phyloP scores from a whole-genome alignment of 2,113 vertebrate genomes.

The Syngnathoides biaculeatus region DNA sequence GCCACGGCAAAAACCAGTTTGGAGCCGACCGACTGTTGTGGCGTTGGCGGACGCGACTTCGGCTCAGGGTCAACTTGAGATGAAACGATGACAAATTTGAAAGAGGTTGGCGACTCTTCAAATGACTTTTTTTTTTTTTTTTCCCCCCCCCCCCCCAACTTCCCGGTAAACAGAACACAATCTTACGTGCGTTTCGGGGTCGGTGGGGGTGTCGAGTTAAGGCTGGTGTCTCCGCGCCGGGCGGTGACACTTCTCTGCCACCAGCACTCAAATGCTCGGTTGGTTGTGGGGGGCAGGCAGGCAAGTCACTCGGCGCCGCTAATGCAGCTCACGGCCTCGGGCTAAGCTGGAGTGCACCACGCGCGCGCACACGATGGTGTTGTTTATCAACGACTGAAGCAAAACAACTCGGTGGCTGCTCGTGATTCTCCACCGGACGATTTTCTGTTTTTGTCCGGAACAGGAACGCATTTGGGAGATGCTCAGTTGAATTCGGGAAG shows the following conservation, averaged over 20 bases:
- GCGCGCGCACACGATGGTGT: slow-evolving; percentile 29
- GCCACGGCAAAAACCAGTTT: too few species aligned
- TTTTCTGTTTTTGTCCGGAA: slow-evolving; percentile 15
- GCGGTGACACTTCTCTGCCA: slow-evolving; percentile 68
- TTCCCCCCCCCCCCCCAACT: too few species aligned
- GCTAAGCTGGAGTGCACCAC: slow-evolving; percentile 55
- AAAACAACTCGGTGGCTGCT: slow-evolving; percentile 36
- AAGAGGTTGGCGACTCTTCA: not conserved
- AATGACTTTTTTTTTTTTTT: slow-evolving; percentile 8
- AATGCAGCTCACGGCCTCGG: slow-evolving; percentile 69
- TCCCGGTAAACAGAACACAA: slow-evolving; percentile 34
- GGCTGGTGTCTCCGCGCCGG: slow-evolving; percentile 28
- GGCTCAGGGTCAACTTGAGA: not conserved
- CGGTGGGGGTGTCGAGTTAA: slow-evolving; percentile 25
- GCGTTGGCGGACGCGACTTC: not conserved
- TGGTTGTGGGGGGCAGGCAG: slow-evolving; percentile 51
- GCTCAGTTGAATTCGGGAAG: slow-evolving; percentile 30
- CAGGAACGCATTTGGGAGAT: slow-evolving; percentile 17
- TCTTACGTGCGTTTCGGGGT: slow-evolving; percentile 25
- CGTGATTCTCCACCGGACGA: slow-evolving; percentile 4
- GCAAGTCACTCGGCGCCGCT: slow-evolving; percentile 65
- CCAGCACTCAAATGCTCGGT: slow-evolving; percentile 65
- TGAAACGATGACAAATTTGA: not conserved
- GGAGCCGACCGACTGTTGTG: not conserved
- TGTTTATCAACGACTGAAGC: slow-evolving; percentile 36